Evolutionary conservation across 2,797 vertebrate genomes (phyloP), one percentile per base, ranked within the genome.

Genomic region (Takifugu rubripes): DNA sequence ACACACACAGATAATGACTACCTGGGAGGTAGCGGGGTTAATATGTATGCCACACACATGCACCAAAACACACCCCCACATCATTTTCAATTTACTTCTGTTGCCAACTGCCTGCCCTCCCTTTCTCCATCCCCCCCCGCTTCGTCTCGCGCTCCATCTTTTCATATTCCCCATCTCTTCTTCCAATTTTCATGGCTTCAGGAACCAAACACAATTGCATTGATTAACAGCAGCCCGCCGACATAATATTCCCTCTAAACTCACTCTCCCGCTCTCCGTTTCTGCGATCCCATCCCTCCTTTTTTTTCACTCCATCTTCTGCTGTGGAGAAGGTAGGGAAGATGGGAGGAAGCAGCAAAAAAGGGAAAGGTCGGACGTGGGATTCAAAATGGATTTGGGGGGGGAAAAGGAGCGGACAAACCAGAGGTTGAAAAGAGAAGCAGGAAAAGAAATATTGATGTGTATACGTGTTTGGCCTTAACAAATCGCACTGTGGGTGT

Each of bases 51-150:
- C 17, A 3, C 81, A 73, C 76, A 82, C 85, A 89, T 75, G 77
- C 75, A 59, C 42, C 54, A 50, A 76, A 72, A 70, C 66, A 27
- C 47, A 48, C 46, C 59, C 82, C 70, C 76, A 83, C 86, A 89
- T 89, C 75, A 88, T 91, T 92, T 92, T 90, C 90, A 87, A 91
- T 90, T 85, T 87, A 84, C 84, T 90, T 82, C 76, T 81, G 71
- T 77, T 88, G 84, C 78, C 86, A 87, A 82, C 75, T 84, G 81
- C 73, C 84, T 77, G 76, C 79, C 80, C 71, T 74, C 66, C 56
- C 48, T 68, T 75, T 68, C 72, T 70, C 78, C 72, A 53, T 74
- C 77, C 75, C 80, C 66, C 68, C 49, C 49, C 9, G 49, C 66
- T 77, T 61, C 59, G 48, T 68, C 72, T 61, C 51, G 5, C 49